Evolutionary conservation across 2,797 vertebrate species (phyloP).

Genomic region (Pantherophis alleghaniensis): DNA sequence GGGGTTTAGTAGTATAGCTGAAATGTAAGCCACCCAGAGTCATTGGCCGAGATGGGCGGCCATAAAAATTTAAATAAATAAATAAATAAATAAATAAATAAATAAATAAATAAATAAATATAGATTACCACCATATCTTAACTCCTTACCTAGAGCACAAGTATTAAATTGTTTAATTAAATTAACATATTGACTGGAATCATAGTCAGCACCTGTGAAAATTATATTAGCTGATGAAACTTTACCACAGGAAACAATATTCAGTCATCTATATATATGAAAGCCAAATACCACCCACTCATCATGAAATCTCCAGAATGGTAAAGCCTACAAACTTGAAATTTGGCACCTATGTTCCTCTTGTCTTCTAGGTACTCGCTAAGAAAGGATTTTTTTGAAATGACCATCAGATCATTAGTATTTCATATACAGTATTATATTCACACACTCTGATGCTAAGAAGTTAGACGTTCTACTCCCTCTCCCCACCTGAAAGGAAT

Average conservation of each 20-base stretch:
- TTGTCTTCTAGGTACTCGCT: too few relatives aligned
- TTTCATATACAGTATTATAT: too few relatives aligned
- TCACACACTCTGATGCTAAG: too few relatives aligned
- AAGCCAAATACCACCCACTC: too few relatives aligned
- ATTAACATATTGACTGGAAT: background rate
- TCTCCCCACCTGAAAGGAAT: too few relatives aligned
- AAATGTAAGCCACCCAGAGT: background rate
- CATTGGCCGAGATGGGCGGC: background rate
- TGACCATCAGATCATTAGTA: too few relatives aligned
- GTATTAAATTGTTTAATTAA: background rate
- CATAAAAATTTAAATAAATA: background rate
- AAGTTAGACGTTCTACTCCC: too few relatives aligned
- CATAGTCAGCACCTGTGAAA: conserved; percentile 15
- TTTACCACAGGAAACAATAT: background rate
- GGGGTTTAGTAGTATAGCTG: background rate
- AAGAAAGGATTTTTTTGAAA: too few relatives aligned
- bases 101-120: background rate
- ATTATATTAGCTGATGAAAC: background rate
- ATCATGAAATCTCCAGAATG: too few relatives aligned
- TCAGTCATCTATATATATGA: background rate
- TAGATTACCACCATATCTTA: background rate
- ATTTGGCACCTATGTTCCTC: too few relatives aligned
- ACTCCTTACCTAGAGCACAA: background rate
- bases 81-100: too few relatives aligned
- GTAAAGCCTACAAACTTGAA: too few relatives aligned